These are phyloP conservation scores for Stichodactyla mertensii DNA, from an alignment of 64 coral and sea anemone genomes.

Conservation along the genomic window DNA sequence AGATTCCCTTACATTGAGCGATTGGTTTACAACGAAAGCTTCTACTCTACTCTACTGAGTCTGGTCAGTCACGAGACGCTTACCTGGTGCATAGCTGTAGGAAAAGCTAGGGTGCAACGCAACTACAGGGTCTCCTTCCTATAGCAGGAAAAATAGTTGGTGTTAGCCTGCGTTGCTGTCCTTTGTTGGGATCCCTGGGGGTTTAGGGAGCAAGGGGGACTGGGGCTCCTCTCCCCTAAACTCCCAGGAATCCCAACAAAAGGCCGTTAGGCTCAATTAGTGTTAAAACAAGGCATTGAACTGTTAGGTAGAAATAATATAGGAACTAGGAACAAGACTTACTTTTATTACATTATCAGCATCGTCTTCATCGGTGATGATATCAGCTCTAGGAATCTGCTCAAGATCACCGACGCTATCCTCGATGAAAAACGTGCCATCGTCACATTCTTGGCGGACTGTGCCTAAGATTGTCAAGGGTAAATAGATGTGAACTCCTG, in stretches of 20 bases:
- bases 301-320: neutral
- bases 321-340: neutral
- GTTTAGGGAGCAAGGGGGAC: too few species aligned
- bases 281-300: neutral
- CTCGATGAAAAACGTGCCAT: constrained; percentile 83
- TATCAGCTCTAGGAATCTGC: constrained; percentile 71
- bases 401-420: constrained; percentile 95
- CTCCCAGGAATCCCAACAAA: too few species aligned
- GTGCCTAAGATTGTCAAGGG: constrained; percentile 44
- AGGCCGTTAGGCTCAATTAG: too few species aligned
- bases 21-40: too few species aligned
- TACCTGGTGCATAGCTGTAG: constrained; percentile 96
- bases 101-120: constrained; percentile 87
- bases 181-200: too few species aligned
- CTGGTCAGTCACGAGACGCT: neutral
- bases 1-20: too few species aligned
- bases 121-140: constrained; percentile 77
- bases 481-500: neutral
- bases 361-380: constrained; percentile 91
- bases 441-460: constrained; percentile 59
- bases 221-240: too few species aligned
- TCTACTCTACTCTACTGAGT: too few species aligned
- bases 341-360: constrained; percentile 79
- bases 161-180: too few species aligned
- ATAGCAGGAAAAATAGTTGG: neutral